Evolutionary conservation across 2,113 vertebrate species (phyloP).

Genomic region (Malurus alboscapulatus): DNA sequence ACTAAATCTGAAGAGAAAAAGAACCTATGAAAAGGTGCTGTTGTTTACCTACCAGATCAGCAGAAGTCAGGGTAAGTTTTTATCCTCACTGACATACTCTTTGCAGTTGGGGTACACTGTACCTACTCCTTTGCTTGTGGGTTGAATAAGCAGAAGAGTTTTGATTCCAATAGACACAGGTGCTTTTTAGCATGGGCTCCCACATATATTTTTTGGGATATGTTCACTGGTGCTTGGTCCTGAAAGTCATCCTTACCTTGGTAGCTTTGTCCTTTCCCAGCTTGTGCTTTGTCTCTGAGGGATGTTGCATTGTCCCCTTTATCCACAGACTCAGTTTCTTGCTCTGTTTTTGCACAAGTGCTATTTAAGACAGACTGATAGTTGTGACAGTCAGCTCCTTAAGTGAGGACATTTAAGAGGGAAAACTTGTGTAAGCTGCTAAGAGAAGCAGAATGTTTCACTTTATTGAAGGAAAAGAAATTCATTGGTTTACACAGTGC

Average conservation of each 20-base stretch:
- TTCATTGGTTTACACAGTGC: accelerated
- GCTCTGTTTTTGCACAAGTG: background rate
- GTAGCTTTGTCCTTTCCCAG: background rate
- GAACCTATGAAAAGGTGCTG: background rate
- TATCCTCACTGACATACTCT: background rate
- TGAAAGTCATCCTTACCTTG: background rate
- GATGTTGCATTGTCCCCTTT: accelerated
- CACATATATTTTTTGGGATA: background rate
- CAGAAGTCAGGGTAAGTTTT: background rate
- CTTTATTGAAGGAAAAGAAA: background rate
- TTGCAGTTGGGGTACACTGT: background rate
- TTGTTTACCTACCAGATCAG: background rate
- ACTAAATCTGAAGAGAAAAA: background rate
- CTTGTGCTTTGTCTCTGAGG: accelerated
- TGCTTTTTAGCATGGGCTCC: background rate
- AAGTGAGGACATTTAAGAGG: background rate
- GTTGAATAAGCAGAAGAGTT: background rate
- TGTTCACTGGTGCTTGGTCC: background rate
- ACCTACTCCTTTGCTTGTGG: background rate
- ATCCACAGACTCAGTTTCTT: background rate
- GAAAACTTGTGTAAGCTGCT: background rate
- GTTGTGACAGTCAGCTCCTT: background rate
- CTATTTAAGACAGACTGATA: background rate
- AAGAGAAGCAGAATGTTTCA: background rate
- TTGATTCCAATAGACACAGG: background rate